Conservation (phyloP, 30 jellyfish, hydroid and myxozoan genomes). For the Hydractinia echinata region DNA sequence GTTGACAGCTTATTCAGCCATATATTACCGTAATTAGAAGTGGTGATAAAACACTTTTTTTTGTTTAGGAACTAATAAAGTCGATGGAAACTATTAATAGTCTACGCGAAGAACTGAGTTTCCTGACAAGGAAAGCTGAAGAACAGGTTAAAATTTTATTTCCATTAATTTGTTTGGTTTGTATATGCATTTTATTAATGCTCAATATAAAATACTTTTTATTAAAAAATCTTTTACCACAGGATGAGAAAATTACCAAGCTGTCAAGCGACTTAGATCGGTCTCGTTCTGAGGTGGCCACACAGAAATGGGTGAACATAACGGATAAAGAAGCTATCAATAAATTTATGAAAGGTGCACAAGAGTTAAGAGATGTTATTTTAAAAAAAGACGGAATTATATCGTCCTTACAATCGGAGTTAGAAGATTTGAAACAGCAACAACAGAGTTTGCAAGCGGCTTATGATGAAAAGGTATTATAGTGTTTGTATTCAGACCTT, state of each 20-base stretch:
- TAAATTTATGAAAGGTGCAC: conserved; percentile 53
- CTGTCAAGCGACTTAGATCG: conserved; percentile 37
- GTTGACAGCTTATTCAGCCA: too few relatives aligned
- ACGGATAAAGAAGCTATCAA: conserved; percentile 71
- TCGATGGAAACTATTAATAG: conserved; percentile 65
- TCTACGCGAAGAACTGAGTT: conserved; percentile 61
- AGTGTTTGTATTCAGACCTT: background rate
- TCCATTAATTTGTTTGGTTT: background rate
- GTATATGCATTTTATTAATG: background rate
- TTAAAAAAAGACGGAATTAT: conserved; percentile 47
- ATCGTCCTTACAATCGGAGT: conserved; percentile 41
- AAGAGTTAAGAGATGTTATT: conserved; percentile 50
- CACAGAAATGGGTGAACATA: conserved; percentile 59
- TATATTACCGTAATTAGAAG: too few relatives aligned
- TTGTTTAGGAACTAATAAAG: conserved; percentile 55
- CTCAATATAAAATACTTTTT: background rate
- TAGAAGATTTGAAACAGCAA: conserved; percentile 65
- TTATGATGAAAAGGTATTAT: conserved; percentile 64
- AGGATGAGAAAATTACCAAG: conserved; percentile 47
- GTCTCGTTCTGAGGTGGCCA: conserved; percentile 49
- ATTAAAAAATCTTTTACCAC: background rate
- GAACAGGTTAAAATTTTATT: conserved; percentile 38
- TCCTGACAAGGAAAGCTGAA: conserved; percentile 33
- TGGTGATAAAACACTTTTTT: background rate
- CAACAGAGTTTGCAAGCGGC: conserved; percentile 36